phyloP scores from a whole-genome alignment of 2,113 vertebrate genomes.

The Sorex fumeus region DNA sequence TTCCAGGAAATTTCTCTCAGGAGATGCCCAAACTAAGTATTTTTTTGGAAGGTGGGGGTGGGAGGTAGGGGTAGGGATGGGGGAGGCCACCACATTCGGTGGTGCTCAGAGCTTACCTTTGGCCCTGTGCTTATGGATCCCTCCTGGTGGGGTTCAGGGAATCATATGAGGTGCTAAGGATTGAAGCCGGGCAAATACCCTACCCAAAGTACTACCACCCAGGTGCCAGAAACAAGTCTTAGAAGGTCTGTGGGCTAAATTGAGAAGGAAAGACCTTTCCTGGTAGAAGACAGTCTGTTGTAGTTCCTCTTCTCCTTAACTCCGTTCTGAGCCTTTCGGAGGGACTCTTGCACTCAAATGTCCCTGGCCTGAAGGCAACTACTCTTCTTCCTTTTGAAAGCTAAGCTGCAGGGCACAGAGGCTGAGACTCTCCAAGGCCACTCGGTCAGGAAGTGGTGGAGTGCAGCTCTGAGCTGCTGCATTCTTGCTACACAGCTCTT shows the following conservation, averaged over 20 bases:
- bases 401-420: neutral
- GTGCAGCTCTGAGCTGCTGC: neutral
- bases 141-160: too few relatives aligned
- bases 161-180: too few relatives aligned
- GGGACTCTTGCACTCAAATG: neutral
- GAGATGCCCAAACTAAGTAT: neutral
- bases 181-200: too few relatives aligned
- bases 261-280: neutral
- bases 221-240: too few relatives aligned
- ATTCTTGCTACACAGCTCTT: neutral
- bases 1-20: neutral
- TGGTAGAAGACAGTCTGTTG: neutral
- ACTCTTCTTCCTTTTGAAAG: neutral
- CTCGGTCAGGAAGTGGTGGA: accelerated
- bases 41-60: neutral
- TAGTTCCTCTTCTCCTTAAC: neutral
- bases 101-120: too few relatives aligned
- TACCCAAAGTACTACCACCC: too few relatives aligned
- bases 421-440: neutral
- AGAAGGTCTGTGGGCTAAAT: too few relatives aligned
- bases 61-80: neutral
- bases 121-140: too few relatives aligned
- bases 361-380: neutral
- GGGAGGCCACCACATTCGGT: too few relatives aligned
- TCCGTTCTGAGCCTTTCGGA: neutral